Percentiles rank a stretch among this genome's conserved stretches.
phyloP scores from a whole-genome alignment of 2,888 invertebrate species.

The Drosophila limbata region DNA sequence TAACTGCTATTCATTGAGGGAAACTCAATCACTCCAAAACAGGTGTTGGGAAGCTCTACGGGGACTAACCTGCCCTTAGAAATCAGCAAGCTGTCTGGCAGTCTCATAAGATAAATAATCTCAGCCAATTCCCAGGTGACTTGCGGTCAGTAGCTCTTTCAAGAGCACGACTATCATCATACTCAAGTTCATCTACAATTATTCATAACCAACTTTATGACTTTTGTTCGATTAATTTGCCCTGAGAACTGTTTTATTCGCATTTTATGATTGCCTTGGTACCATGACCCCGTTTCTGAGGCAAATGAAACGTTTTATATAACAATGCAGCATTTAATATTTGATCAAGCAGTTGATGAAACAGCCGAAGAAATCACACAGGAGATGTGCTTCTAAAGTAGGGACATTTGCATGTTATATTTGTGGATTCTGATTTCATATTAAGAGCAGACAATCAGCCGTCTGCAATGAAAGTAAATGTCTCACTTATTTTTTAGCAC shows the following conservation, averaged over 20 bases:
- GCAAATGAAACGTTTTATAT: conserved; percentile 10
- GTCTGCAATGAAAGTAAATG: conserved; percentile 77
- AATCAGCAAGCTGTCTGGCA: conserved; percentile 6
- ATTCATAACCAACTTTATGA: conserved; percentile 8
- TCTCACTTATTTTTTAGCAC: conserved; percentile 70
- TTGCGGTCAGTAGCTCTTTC: background rate
- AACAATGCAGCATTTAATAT: conserved; percentile 20
- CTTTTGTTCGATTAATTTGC: conserved; percentile 11
- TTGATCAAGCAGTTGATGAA: conserved; percentile 19
- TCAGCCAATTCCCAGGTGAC: conserved; percentile 1
- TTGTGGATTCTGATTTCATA: conserved; percentile 50
- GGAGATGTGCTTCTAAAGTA: conserved; percentile 29
- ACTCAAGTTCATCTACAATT: conserved; percentile 2
- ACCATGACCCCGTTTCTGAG: background rate
- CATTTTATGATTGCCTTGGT: background rate
- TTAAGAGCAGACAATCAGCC: conserved; percentile 74
- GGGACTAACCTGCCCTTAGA: background rate
- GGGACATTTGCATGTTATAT: conserved; percentile 38
- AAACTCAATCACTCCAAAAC: background rate
- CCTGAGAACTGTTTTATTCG: background rate
- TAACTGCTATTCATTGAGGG: conserved; percentile 3
- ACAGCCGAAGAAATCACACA: conserved; percentile 6
- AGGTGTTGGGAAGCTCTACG: conserved; percentile 3
- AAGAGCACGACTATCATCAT: background rate
- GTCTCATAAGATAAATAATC: conserved; percentile 5